Evolutionary conservation across 2,113 vertebrate genomes (phyloP).

Genomic region (Paramisgurnus dabryanus): DNA sequence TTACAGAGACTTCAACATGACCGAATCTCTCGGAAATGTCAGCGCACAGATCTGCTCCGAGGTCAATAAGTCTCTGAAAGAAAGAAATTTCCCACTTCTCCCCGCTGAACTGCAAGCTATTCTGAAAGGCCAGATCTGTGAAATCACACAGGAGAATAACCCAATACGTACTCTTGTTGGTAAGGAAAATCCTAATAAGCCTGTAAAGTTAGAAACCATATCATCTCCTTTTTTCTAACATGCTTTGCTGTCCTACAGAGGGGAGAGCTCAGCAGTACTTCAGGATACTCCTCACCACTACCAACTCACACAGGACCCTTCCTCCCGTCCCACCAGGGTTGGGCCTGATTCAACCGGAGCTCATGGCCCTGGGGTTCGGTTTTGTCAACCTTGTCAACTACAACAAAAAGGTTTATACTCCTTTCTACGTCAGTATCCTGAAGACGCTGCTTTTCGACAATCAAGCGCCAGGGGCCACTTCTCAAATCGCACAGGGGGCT

Average conservation of each 20-base stretch:
- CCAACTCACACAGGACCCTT: constrained; percentile 70
- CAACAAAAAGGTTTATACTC: constrained; percentile 89
- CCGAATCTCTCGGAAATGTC: constrained; percentile 80
- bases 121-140: constrained; percentile 84
- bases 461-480: constrained; percentile 46
- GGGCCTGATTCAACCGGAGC: constrained; percentile 79
- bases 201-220: too few relatives aligned
- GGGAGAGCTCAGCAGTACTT: constrained; percentile 87
- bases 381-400: constrained; percentile 85
- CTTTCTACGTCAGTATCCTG: constrained; percentile 89
- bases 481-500: constrained; percentile 50
- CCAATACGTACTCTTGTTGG: constrained; percentile 85
- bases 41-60: constrained; percentile 83
- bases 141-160: constrained; percentile 81
- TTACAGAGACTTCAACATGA: constrained; percentile 80
- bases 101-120: constrained; percentile 77
- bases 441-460: constrained; percentile 83
- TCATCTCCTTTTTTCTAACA: not conserved
- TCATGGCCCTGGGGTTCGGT: constrained; percentile 77
- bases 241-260: constrained; percentile 71
- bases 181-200: constrained; percentile 65
- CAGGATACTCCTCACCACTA: constrained; percentile 76
- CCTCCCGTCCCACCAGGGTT: constrained; percentile 83
- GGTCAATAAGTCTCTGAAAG: constrained; percentile 82
- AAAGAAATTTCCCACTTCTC: constrained; percentile 77